Percentiles rank a stretch among this genome's conserved stretches.
phyloP scores from a whole-genome alignment of 2,113 vertebrate genomes.

The Phrynosoma platyrhinos region DNA sequence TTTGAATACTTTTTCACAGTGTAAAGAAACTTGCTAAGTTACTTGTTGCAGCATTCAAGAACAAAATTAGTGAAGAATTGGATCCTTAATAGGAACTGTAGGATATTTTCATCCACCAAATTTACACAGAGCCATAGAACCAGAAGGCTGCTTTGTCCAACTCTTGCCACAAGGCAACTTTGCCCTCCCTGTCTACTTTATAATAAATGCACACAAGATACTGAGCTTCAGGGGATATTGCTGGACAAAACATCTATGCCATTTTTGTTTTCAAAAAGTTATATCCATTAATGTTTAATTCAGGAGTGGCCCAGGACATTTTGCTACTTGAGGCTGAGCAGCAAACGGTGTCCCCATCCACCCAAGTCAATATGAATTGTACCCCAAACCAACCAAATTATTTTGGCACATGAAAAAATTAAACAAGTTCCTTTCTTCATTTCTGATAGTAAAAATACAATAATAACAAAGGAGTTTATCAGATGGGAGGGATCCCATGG shows the following conservation, averaged over 20 bases:
- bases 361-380: background rate
- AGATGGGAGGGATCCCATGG: no score
- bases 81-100: background rate
- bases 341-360: background rate
- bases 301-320: background rate
- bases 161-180: background rate
- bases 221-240: background rate
- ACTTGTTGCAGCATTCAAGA: no score
- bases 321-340: background rate
- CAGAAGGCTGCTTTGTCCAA: background rate
- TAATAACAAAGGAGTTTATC: no score
- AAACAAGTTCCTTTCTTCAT: no score
- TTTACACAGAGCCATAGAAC: background rate
- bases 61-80: no score
- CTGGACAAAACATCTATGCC: background rate
- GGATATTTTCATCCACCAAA: conserved; percentile 15
- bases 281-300: background rate
- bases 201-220: background rate
- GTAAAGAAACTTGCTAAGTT: no score
- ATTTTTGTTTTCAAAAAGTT: background rate
- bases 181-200: background rate
- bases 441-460: background rate
- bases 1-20: no score
- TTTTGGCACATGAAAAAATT: no score
- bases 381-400: background rate